Conservation (phyloP, 2,888 invertebrate species). For the Hirtodrosophila alboralis region DNA sequence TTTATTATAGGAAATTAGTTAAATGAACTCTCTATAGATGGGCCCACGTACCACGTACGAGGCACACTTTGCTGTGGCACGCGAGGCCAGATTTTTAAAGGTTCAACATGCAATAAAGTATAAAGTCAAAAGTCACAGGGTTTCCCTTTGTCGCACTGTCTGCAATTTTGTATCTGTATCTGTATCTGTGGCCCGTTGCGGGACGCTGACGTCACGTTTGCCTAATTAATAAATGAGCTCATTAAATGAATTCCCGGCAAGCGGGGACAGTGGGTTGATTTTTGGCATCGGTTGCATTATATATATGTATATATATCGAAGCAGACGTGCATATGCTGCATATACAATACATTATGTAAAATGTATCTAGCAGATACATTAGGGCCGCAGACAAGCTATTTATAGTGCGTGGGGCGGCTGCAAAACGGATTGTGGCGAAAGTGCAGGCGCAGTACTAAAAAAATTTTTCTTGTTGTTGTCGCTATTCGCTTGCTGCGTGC, state of each 20-base stretch:
- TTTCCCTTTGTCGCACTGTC: not conserved
- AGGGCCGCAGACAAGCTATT: constrained; percentile 49
- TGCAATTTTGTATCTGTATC: not conserved
- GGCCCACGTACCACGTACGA: constrained; percentile 52
- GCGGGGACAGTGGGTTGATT: constrained; percentile 5
- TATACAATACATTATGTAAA: constrained; percentile 5
- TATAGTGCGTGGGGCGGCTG: constrained; percentile 49
- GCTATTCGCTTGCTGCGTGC: not conserved
- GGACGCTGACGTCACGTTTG: constrained; percentile 61
- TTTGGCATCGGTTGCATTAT: constrained; percentile 2
- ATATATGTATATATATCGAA: too few species aligned
- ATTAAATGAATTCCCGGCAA: constrained; percentile 41
- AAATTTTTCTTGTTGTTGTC: constrained; percentile 1
- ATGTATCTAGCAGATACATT: constrained; percentile 51
- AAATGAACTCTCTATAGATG: constrained; percentile 39
- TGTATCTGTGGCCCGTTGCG: constrained; percentile 22
- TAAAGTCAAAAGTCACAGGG: constrained; percentile 6
- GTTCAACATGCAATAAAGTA: constrained; percentile 3
- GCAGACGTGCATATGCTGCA: too few species aligned
- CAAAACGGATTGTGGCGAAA: constrained; percentile 20
- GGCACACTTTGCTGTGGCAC: constrained; percentile 45
- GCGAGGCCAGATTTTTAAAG: constrained; percentile 29
- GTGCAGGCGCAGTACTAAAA: constrained; percentile 13
- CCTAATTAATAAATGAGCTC: constrained; percentile 72
- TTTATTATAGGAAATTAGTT: constrained; percentile 7